Conservation (phyloP, 2,888 invertebrate genomes). For the Drosophila percnosoma region DNA sequence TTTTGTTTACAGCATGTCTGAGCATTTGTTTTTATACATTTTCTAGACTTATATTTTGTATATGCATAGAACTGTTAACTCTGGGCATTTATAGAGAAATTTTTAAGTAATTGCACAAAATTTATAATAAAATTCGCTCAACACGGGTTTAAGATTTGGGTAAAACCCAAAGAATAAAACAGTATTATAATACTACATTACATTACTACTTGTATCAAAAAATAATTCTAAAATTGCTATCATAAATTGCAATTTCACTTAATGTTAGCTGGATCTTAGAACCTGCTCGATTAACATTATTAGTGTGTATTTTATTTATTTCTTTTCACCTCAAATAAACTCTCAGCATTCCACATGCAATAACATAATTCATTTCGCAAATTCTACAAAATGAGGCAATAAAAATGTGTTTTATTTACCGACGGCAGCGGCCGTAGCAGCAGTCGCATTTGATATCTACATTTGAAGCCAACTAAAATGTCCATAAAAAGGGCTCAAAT, state of each 20-base stretch:
- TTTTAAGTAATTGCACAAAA: conserved; percentile 6
- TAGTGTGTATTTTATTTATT: conserved; percentile 9
- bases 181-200: background rate
- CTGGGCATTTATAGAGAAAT: background rate
- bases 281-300: conserved; percentile 25
- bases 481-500: conserved; percentile 65
- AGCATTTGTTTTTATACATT: conserved; percentile 17
- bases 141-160: background rate
- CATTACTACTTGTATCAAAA: too few species aligned
- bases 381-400: conserved; percentile 38
- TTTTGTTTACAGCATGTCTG: conserved; percentile 18
- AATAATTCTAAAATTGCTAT: background rate
- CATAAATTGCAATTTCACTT: background rate
- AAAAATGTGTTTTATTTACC: conserved; percentile 37
- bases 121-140: background rate
- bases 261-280: background rate
- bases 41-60: conserved; percentile 14
- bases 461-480: conserved; percentile 43
- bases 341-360: conserved; percentile 26
- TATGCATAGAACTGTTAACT: background rate
- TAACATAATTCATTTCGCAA: conserved; percentile 54
- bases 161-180: background rate
- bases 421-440: background rate
- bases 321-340: conserved; percentile 23
- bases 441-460: conserved; percentile 23